Conservation (phyloP, 2,797 vertebrate genomes). For the Sebastes oblongus region DNA sequence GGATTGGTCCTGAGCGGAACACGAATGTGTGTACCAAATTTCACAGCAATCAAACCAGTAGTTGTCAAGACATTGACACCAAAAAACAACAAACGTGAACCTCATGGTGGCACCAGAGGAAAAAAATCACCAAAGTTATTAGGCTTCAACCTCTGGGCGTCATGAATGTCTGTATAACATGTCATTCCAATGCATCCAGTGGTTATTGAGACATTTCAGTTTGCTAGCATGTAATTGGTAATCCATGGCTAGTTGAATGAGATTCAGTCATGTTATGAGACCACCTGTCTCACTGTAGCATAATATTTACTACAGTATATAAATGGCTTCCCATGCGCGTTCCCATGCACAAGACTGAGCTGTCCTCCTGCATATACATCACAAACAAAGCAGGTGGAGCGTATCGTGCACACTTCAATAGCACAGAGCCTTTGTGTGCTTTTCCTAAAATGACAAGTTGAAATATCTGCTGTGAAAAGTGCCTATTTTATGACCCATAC, state of each 20-base stretch:
- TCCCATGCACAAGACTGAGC: not conserved
- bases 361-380: not conserved
- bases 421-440: not conserved
- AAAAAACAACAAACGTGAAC: not conserved
- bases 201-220: not conserved
- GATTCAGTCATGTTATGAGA: not conserved
- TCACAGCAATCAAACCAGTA: not conserved
- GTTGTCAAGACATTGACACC: not conserved
- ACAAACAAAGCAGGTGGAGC: not conserved
- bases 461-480: not conserved
- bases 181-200: not conserved
- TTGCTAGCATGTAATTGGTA: not conserved
- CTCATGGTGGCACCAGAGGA: not conserved
- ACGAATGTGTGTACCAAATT: no score
- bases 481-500: conserved; percentile 18
- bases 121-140: not conserved
- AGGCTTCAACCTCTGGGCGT: not conserved
- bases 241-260: not conserved
- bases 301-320: not conserved
- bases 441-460: not conserved
- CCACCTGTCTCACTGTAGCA: conserved; percentile 1
- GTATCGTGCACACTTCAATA: not conserved
- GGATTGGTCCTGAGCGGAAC: no score
- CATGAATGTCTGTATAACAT: not conserved
- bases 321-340: not conserved